Evolutionary conservation across 2,113 vertebrate genomes (phyloP), one percentile per base, ranked within the genome.

Genomic region (Laticauda laticaudata): DNA sequence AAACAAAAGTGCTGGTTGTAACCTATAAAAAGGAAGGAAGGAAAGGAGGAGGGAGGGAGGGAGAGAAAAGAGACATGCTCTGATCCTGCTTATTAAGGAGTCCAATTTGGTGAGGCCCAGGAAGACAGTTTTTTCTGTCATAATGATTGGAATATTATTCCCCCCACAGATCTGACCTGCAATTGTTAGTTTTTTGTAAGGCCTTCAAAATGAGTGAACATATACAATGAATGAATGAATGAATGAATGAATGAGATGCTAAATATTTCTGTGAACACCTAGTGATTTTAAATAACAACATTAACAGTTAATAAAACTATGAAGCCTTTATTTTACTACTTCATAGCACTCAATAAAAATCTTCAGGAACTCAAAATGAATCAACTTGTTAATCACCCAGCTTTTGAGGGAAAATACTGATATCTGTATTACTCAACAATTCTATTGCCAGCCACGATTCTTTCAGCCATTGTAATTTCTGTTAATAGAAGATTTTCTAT

Each of bases 361-460:
- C 90, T 89, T 21, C n/a, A 88, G 86, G 53, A 88, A 51, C 9
- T 51, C n/a, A n/a, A 7, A 88, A 91, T 91, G 21, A 91, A 81
- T 34, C 85, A 90, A 86, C 43, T 86, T 53, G 43, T 89, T 91
- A 93, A 93, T 53, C 54, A 91, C 20, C 29, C 18, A 5, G n/a
- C 43, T 91, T 93, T 64, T 39, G 39, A 10, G 55, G 87, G 23
- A 11, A 91, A 88, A 4, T 20, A 89, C 81, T 15, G 64, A 34
- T 93, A n/a, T 55, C n/a, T 91, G 53, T 93, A 89, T 93, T 93
- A 91, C 86, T 81, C 64, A 86, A 87, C n/a, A 93, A 85, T 85
- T 93, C 90, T 85, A 39, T 91, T 91, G 48, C 87, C 90, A 93
- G 61, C 53, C 43, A 86, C 86, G 75, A 89, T 90, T 91, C 23